phyloP scores from a whole-genome alignment of 2,888 invertebrate species.

The Cephus runcator region DNA sequence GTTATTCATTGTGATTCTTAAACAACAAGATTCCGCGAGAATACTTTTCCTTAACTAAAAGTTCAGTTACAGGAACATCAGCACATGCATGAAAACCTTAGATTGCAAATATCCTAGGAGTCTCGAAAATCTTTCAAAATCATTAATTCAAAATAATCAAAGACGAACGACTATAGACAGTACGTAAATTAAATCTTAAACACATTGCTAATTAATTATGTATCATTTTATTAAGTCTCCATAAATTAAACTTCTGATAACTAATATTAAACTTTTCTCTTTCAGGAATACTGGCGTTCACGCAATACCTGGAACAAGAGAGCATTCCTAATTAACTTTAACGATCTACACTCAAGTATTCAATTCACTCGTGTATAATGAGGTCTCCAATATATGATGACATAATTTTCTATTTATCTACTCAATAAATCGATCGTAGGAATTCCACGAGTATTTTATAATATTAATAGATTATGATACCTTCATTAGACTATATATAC shows the following conservation, averaged over 20 bases:
- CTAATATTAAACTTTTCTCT: slow-evolving; percentile 14
- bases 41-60: slow-evolving; percentile 7
- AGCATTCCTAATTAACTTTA: not conserved
- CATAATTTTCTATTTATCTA: not conserved
- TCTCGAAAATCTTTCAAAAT: slow-evolving; percentile 37
- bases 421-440: not conserved
- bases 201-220: not conserved
- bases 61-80: slow-evolving; percentile 27
- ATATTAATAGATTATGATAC: not conserved
- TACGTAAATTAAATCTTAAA: slow-evolving; percentile 29
- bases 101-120: slow-evolving; percentile 43
- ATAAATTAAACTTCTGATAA: not conserved
- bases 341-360: not conserved
- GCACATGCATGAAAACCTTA: slow-evolving; percentile 33
- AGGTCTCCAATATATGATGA: not conserved
- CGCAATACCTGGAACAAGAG: slow-evolving; percentile 42
- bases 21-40: not conserved
- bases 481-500: not conserved
- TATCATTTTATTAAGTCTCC: not conserved
- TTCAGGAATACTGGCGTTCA: slow-evolving; percentile 47
- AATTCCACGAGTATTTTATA: not conserved
- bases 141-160: slow-evolving; percentile 36
- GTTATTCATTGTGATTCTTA: not conserved
- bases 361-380: not conserved
- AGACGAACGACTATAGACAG: slow-evolving; percentile 38